These are phyloP conservation scores for Lamprologus lemairii DNA, from an alignment of 2,113 vertebrate species.

Conservation along the genomic window DNA sequence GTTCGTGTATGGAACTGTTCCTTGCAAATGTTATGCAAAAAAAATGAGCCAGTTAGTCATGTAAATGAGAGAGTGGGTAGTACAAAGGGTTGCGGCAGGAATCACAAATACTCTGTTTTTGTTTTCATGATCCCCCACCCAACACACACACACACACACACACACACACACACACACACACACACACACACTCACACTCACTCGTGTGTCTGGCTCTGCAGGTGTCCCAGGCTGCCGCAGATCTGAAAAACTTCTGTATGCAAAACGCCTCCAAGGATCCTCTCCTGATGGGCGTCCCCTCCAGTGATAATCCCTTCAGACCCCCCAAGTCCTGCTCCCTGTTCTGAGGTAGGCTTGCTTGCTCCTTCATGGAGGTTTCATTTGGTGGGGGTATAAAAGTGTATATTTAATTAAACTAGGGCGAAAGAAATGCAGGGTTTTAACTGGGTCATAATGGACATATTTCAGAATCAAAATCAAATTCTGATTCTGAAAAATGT, in stretches of 20 bases:
- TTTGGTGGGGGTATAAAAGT: background rate
- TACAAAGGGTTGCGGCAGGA: background rate
- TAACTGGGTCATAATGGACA: background rate
- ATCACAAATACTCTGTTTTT: background rate
- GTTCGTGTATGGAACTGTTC: background rate
- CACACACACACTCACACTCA: background rate
- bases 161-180: background rate
- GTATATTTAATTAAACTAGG: background rate
- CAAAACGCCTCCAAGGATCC: slow-evolving; percentile 76
- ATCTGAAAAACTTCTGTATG: slow-evolving; percentile 74
- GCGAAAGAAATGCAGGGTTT: fast-evolving
- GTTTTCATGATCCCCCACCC: background rate
- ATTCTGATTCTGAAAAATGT: background rate
- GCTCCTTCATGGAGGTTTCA: background rate
- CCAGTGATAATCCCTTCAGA: slow-evolving; percentile 76
- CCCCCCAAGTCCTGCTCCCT: slow-evolving; percentile 75
- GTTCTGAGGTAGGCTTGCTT: slow-evolving; percentile 62
- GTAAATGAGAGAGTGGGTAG: background rate
- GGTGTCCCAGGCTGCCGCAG: slow-evolving; percentile 74
- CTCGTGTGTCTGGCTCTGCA: slow-evolving; percentile 23
- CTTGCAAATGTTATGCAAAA: slow-evolving; percentile 50
- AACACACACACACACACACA: background rate
- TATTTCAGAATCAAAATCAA: background rate
- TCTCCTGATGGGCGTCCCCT: slow-evolving; percentile 73
- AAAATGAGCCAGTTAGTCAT: background rate